A percentile compares a stretch with the other conserved stretches of the same genome.
Conservation (phyloP, 2,113 vertebrate genomes). For the Lepisosteus oculatus region DNA sequence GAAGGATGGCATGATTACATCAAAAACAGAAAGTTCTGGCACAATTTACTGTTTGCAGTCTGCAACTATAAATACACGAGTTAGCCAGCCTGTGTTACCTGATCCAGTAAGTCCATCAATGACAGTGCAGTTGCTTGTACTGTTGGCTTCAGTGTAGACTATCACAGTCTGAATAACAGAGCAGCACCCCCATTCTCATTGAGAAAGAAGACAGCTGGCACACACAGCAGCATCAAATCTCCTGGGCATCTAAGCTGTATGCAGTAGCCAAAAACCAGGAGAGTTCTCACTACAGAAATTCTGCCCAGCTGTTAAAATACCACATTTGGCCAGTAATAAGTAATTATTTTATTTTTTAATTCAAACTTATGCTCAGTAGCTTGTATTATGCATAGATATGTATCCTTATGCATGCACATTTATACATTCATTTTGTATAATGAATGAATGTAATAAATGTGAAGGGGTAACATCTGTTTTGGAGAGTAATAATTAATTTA, state of each 20-base stretch:
- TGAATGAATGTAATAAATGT: no score
- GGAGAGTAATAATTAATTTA: no score
- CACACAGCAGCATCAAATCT: not conserved
- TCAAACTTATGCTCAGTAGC: no score
- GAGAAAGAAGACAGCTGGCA: not conserved
- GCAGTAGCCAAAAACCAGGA: not conserved
- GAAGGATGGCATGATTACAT: no score
- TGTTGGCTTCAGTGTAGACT: not conserved
- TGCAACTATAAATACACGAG: not conserved
- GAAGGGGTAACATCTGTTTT: no score
- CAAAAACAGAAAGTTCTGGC: not conserved
- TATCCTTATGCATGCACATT: no score
- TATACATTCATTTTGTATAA: no score
- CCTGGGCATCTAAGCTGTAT: not conserved
- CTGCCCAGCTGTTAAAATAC: not conserved
- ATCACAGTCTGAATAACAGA: not conserved
- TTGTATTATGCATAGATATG: no score
- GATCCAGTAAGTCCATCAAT: not conserved
- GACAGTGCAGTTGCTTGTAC: not conserved
- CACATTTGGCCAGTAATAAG: no score
- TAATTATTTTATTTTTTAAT: no score
- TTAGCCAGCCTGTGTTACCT: not conserved
- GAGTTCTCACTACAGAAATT: not conserved
- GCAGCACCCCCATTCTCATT: not conserved
- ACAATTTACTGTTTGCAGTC: not conserved